Evolutionary conservation across 1,140 invertebrate species (phyloP).

Genomic region (Littorina saxatilis): DNA sequence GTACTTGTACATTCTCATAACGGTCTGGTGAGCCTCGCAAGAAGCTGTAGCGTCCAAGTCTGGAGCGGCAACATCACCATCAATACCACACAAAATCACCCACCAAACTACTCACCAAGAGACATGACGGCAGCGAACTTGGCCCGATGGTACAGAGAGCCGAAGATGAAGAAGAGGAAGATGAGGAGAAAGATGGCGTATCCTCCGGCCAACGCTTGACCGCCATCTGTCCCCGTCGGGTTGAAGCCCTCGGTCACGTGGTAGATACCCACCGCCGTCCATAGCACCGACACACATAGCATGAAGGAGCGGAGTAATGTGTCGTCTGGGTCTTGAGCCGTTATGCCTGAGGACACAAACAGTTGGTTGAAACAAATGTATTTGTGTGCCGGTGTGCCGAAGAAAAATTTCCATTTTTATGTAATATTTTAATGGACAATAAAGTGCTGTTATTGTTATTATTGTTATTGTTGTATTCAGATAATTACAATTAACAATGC

Average conservation of each 20-base stretch:
- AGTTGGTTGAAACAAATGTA: too few relatives aligned
- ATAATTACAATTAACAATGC: too few relatives aligned
- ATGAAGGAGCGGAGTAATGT: constrained; percentile 49
- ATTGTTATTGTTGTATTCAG: too few relatives aligned
- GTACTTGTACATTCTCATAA: too few relatives aligned
- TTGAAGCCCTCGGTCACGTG: constrained; percentile 49
- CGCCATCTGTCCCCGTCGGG: constrained; percentile 33
- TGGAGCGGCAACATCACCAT: too few relatives aligned
- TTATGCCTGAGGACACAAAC: constrained; percentile 45
- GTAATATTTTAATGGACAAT: too few relatives aligned
- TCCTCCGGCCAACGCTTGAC: constrained; percentile 57
- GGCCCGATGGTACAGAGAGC: constrained; percentile 45
- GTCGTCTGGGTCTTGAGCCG: constrained; percentile 47
- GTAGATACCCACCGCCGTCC: constrained; percentile 56
- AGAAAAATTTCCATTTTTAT: too few relatives aligned
- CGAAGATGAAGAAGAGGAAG: constrained; percentile 54
- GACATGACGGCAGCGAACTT: constrained; percentile 50
- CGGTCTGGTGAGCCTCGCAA: too few relatives aligned
- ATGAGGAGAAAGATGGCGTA: constrained; percentile 54
- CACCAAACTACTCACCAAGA: constrained; percentile 33
- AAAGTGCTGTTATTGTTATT: too few relatives aligned
- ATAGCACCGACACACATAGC: constrained; percentile 50
- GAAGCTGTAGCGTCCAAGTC: too few relatives aligned
- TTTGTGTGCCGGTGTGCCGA: too few relatives aligned
- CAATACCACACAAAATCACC: background rate